Conservation (phyloP, 53 echinoderm and acorn worm species). For the Pentamera pediparva region DNA sequence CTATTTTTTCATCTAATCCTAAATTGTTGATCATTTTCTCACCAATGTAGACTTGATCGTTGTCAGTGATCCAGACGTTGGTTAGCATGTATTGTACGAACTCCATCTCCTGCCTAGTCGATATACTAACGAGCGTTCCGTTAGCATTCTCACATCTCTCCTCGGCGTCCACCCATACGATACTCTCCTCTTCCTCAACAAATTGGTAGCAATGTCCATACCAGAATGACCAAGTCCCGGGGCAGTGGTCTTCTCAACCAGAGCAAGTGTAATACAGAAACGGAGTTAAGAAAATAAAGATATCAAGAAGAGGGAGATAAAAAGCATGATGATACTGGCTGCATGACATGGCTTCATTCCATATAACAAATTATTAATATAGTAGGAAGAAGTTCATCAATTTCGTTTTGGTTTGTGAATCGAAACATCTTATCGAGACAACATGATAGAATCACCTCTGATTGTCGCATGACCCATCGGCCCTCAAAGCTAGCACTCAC, state of each 20-base stretch:
- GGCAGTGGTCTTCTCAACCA: constrained; percentile 22
- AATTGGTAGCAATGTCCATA: constrained; percentile 58
- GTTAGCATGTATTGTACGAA: constrained; percentile 85
- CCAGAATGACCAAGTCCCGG: constrained; percentile 44
- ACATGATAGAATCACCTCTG: no score
- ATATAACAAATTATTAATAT: no score
- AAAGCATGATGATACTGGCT: no score
- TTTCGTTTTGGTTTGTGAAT: no score
- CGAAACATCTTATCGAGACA: no score
- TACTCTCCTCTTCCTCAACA: constrained; percentile 8
- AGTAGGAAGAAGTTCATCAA: no score
- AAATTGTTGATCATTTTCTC: no score
- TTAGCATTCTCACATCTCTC: constrained; percentile 39
- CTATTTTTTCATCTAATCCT: no score
- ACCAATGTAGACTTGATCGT: constrained; percentile 74
- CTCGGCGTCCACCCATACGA: constrained; percentile 77
- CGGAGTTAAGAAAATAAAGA: no score
- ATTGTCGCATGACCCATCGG: no score
- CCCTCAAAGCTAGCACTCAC: no score
- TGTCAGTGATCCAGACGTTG: constrained; percentile 62
- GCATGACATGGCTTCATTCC: no score
- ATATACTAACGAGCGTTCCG: constrained; percentile 65
- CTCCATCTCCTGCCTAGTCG: constrained; percentile 58
- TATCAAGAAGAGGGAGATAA: neutral
- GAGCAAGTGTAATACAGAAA: neutral